A percentile compares a stretch with the other conserved stretches of the same genome.
Conservation (phyloP, 2,888 invertebrate species). For the Trichogramma evanescens region DNA sequence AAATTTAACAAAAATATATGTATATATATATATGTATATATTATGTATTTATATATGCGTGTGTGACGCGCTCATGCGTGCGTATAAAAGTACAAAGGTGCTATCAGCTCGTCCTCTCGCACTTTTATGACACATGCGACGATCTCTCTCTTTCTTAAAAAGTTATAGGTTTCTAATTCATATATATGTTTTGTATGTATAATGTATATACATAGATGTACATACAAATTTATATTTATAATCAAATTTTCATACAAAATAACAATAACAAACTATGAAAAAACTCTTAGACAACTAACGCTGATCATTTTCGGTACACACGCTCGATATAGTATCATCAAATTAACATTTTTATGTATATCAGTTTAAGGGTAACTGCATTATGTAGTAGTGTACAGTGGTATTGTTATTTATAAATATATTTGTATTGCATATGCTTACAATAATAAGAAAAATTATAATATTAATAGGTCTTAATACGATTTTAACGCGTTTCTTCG, state of each 20-base stretch:
- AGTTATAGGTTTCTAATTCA: not conserved
- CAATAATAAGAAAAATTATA: slow-evolving; percentile 17
- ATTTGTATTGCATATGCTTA: slow-evolving; percentile 13
- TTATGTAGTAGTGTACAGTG: slow-evolving; percentile 19
- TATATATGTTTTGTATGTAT: slow-evolving; percentile 15
- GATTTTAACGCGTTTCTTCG: slow-evolving; percentile 17
- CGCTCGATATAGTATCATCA: slow-evolving; percentile 20
- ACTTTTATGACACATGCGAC: slow-evolving; percentile 25
- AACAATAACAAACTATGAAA: slow-evolving; percentile 46
- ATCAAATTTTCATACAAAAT: slow-evolving; percentile 40
- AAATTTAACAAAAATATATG: slow-evolving; percentile 24
- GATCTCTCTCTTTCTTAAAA: slow-evolving; percentile 16
- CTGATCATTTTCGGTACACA: slow-evolving; percentile 26
- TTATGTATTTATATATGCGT: slow-evolving; percentile 19
- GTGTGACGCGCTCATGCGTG: slow-evolving; percentile 20
- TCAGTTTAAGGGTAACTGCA: slow-evolving; percentile 23
- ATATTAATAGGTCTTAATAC: slow-evolving; percentile 22
- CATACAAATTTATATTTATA: slow-evolving; percentile 5
- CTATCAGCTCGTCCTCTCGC: slow-evolving; percentile 22
- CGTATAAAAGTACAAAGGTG: slow-evolving; percentile 25
- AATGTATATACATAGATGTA: not conserved
- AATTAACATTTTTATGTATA: slow-evolving; percentile 14
- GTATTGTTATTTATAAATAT: slow-evolving; percentile 20
- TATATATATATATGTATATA: slow-evolving; percentile 1
- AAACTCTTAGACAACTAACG: slow-evolving; percentile 32